Evolutionary conservation across 2,888 invertebrate species (phyloP).

Genomic region (Barypeithes pellucidus): DNA sequence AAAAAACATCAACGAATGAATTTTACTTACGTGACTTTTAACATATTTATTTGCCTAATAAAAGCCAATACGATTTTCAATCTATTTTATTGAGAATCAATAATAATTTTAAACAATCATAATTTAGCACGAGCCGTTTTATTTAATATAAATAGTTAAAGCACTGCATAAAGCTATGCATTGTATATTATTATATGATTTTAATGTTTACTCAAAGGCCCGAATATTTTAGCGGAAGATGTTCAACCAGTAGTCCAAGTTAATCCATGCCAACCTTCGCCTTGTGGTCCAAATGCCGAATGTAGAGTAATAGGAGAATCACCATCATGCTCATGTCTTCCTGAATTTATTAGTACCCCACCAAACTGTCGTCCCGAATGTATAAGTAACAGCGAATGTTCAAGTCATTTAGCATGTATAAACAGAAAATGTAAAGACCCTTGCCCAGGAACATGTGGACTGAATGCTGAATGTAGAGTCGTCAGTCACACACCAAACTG

Average conservation of each 20-base stretch:
- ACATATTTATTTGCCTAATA: too few relatives aligned
- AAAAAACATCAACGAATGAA: too few relatives aligned
- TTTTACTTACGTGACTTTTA: too few relatives aligned
- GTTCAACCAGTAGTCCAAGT: constrained; percentile 55
- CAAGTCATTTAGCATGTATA: constrained; percentile 80
- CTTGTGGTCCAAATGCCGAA: constrained; percentile 78
- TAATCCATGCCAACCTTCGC: constrained; percentile 74
- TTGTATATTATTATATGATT: too few relatives aligned
- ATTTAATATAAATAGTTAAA: too few relatives aligned
- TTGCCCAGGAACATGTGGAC: constrained; percentile 74
- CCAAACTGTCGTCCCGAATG: constrained; percentile 90
- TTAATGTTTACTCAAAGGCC: too few relatives aligned
- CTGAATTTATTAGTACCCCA: constrained; percentile 82
- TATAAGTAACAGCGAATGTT: constrained; percentile 82
- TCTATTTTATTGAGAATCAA: too few relatives aligned
- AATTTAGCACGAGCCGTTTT: too few relatives aligned
- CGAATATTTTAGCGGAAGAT: constrained; percentile 55
- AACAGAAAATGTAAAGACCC: constrained; percentile 84
- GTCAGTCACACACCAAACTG: constrained; percentile 76
- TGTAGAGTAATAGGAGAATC: constrained; percentile 77
- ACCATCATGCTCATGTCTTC: constrained; percentile 80
- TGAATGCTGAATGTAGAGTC: constrained; percentile 73
- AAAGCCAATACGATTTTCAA: too few relatives aligned
- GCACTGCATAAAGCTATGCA: too few relatives aligned
- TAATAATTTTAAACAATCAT: too few relatives aligned